These are phyloP conservation scores for Acanthococcus lagerstroemiae DNA, from an alignment of 2,888 invertebrate genomes.

Conservation along the genomic window DNA sequence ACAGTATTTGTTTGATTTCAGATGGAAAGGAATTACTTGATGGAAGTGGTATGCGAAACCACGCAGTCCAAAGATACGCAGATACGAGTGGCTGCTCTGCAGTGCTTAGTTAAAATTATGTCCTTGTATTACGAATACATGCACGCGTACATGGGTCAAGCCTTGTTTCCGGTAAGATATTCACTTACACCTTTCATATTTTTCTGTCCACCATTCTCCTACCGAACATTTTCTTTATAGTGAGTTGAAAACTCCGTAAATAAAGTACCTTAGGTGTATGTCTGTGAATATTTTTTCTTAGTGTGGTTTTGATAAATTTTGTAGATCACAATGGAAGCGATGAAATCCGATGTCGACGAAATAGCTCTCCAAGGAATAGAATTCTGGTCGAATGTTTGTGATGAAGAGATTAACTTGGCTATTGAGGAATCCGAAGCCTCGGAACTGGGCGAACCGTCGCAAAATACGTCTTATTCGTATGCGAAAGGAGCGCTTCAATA, in stretches of 20 bases:
- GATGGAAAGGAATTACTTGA: slow-evolving; percentile 93
- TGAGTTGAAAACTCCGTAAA: no score
- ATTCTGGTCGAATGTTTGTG: slow-evolving; percentile 98
- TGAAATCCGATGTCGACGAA: slow-evolving; percentile 93
- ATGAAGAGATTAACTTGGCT: slow-evolving; percentile 92
- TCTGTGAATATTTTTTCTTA: no score
- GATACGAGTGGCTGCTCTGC: slow-evolving; percentile 91
- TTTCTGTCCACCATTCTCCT: not conserved
- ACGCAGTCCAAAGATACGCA: slow-evolving; percentile 86
- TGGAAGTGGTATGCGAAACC: slow-evolving; percentile 99
- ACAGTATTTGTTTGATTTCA: slow-evolving; percentile 38
- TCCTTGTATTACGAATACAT: slow-evolving; percentile 96
- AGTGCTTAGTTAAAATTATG: slow-evolving; percentile 96
- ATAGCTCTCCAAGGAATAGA: slow-evolving; percentile 96
- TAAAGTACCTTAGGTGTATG: no score
- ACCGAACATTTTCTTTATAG: no score
- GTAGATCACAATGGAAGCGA: slow-evolving; percentile 92
- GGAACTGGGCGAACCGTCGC: slow-evolving; percentile 82
- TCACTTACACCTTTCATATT: not conserved
- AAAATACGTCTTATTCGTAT: slow-evolving; percentile 63
- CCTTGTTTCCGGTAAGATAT: slow-evolving; percentile 71
- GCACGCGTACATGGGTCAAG: slow-evolving; percentile 98
- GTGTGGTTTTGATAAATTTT: no score
- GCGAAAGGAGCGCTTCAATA: slow-evolving; percentile 94
- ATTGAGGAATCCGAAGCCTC: slow-evolving; percentile 89